Base-by-base conservation (phyloP, 2,797 vertebrate genomes). In the Oophaga sylvatica region DNA sequence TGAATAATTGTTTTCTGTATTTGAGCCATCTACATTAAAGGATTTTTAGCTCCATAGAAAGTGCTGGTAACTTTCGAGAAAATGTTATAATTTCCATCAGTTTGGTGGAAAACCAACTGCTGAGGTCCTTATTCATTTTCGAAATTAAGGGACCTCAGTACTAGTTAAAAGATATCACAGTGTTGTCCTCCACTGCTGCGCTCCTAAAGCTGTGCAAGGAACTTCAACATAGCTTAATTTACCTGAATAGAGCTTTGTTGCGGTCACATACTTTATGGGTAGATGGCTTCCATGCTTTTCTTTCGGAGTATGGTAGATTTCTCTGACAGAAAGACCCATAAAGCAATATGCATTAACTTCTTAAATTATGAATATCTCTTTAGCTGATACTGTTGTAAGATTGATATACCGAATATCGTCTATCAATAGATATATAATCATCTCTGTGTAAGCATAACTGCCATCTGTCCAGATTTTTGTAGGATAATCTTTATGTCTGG, bases 391-490 rank as follows among this genome's bases (percentile, higher is more conserved):
- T 35, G 1, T 17, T 70, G 67, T 70, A 31, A 22, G 7, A 6
- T 31, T 31, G 29, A 20, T 75, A 48, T 75, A 45, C 2, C 13
- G 19, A 10, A 70, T 16, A 70, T 73, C 9, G 45, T 75, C n/a
- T n/a, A 48, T 75, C 71, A 75, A 12, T 53, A 48, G 41, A 48
- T 53, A 13, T 6, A 20, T n/a, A 10, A 0, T 53, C 45, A 15
- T n/a, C 71, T 53, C 9, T 75, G 71, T 13, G 41, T 22, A 48
- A n/a, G 53, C 20, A 53, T 48, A 22, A 13, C 41, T 13, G 22
- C 45, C 71, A 75, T 53, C 71, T 75, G 71, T 75, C 71, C 71
- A 48, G 71, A 75, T 48, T n/a, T 48, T n/a, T 22, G 19, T 10
- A 13, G 20, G 41, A 48, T 75, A 48, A 75, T 75, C 71, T 53